A percentile compares a stretch with the other conserved stretches of the same genome.
Conservation (phyloP, 2,888 invertebrate genomes). For the Drosophila buzzatii region DNA sequence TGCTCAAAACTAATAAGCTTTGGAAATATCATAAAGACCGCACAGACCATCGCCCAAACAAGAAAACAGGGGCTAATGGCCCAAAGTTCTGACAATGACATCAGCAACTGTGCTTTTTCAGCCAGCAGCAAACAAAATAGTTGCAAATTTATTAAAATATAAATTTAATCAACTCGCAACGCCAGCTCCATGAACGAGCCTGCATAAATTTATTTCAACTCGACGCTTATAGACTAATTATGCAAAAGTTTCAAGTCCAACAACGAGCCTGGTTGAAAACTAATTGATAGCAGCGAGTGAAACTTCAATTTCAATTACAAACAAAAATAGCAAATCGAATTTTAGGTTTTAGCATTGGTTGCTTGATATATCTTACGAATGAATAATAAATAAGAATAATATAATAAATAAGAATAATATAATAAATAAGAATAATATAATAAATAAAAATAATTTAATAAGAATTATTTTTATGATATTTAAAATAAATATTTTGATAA, state of each 20-base stretch:
- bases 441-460: too few relatives aligned
- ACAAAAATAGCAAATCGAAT: neutral
- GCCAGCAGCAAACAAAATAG: neutral
- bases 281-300: neutral
- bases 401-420: too few relatives aligned
- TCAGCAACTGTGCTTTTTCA: conserved; percentile 30
- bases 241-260: neutral
- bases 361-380: too few relatives aligned
- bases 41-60: conserved; percentile 29
- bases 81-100: conserved; percentile 43
- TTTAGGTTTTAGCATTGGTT: neutral
- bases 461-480: too few relatives aligned
- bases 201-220: conserved; percentile 10
- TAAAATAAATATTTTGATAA: too few relatives aligned
- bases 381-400: too few relatives aligned
- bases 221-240: neutral
- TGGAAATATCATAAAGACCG: conserved; percentile 56
- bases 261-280: neutral
- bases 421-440: too few relatives aligned
- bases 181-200: neutral
- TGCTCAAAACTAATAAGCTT: conserved; percentile 67
- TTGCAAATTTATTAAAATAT: conserved; percentile 30
- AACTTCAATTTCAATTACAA: neutral
- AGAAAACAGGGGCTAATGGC: conserved; percentile 44
- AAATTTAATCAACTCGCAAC: conserved; percentile 24